Evolutionary conservation across 1,140 invertebrate species (phyloP).

Genomic region (Galleria mellonella): DNA sequence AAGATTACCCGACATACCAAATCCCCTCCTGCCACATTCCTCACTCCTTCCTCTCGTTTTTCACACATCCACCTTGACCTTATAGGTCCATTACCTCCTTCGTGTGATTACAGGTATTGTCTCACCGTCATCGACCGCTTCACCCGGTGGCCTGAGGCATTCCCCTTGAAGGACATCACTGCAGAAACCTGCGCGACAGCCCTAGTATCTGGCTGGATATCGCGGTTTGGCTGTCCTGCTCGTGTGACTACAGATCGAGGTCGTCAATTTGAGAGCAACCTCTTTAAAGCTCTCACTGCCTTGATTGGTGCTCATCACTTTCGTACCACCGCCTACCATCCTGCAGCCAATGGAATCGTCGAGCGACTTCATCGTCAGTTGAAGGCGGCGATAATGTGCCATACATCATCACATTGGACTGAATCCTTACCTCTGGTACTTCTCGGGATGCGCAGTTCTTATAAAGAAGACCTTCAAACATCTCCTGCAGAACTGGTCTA

Average conservation of each 20-base stretch:
- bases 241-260: neutral
- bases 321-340: neutral
- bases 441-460: too few relatives aligned
- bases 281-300: neutral
- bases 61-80: neutral
- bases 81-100: neutral
- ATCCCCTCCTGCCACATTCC: neutral
- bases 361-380: neutral
- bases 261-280: neutral
- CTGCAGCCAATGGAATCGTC: neutral
- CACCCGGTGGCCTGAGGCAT: neutral
- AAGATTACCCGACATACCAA: neutral
- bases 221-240: neutral
- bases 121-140: too few relatives aligned
- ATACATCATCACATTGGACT: too few relatives aligned
- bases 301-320: neutral
- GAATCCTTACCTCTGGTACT: too few relatives aligned
- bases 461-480: too few relatives aligned
- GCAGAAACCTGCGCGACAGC: neutral
- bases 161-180: neutral
- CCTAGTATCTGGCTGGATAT: neutral
- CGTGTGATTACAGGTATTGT: neutral
- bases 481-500: too few relatives aligned
- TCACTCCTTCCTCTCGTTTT: neutral
- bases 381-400: slow-evolving; percentile 6